A percentile compares a stretch with the other conserved stretches of the same genome.
phyloP scores from a whole-genome alignment of 1,140 invertebrate genomes.

The Bilobella aurantiaca region DNA sequence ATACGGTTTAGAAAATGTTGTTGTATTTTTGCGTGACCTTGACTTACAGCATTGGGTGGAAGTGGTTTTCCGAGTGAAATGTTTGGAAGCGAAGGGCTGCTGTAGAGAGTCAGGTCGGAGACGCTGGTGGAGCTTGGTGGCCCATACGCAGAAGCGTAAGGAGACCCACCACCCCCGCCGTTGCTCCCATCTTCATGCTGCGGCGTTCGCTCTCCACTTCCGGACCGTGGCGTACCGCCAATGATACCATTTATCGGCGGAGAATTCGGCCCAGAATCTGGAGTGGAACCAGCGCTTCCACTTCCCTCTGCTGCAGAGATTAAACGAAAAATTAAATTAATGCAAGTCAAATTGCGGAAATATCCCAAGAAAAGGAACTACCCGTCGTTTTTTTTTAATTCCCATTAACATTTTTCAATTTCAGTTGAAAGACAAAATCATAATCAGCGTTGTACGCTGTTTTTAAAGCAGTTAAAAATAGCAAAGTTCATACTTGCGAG shows the following conservation, averaged over 20 bases:
- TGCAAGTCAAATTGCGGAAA: background rate
- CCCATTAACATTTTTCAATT: too few species aligned
- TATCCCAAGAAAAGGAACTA: too few species aligned
- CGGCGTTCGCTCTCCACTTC: constrained; percentile 49
- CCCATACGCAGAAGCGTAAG: constrained; percentile 41
- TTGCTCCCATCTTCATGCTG: constrained; percentile 38
- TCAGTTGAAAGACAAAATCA: too few species aligned
- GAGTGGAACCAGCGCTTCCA: constrained; percentile 56
- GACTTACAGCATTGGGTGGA: constrained; percentile 38
- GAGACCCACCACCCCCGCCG: constrained; percentile 42
- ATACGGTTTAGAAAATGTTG: too few species aligned
- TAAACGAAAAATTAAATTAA: constrained; percentile 12
- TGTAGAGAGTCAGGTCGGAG: constrained; percentile 66
- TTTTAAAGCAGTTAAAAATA: constrained; percentile 10
- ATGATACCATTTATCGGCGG: constrained; percentile 54
- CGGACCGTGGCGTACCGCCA: constrained; percentile 47
- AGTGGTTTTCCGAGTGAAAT: constrained; percentile 78
- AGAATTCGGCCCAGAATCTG: constrained; percentile 68
- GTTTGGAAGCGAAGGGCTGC: constrained; percentile 89
- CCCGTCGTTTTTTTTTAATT: too few species aligned
- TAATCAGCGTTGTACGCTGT: too few species aligned
- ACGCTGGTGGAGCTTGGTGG: constrained; percentile 43
- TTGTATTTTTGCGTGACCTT: too few species aligned
- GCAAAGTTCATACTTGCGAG: constrained; percentile 58
- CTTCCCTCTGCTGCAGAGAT: constrained; percentile 46